These are phyloP conservation scores for Talpa occidentalis DNA, from an alignment of 2,113 vertebrate genomes.

Conservation along the genomic window DNA sequence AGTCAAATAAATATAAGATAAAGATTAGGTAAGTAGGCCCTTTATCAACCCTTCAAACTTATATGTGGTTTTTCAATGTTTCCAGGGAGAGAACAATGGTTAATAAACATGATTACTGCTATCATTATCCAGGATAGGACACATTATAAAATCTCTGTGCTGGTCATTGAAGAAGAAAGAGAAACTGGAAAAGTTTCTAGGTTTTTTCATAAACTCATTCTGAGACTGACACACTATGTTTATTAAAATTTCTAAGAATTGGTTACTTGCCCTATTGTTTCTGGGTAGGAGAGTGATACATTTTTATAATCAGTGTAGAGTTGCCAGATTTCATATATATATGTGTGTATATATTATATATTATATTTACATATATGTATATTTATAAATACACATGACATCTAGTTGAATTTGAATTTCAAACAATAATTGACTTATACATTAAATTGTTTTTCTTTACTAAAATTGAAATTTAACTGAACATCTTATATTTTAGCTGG, in stretches of 20 bases:
- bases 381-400: not conserved
- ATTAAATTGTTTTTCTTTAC: not conserved
- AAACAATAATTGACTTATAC: not conserved
- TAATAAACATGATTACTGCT: not conserved
- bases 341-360: not conserved
- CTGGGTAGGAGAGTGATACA: not conserved
- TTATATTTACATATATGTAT: no score
- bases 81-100: not conserved
- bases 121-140: not conserved
- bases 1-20: not conserved
- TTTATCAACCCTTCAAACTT: not conserved
- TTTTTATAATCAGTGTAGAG: not conserved
- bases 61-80: not conserved
- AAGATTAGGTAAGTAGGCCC: not conserved
- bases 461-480: conserved; percentile 9
- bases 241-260: not conserved
- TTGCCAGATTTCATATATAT: not conserved
- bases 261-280: not conserved
- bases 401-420: conserved; percentile 5
- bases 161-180: not conserved
- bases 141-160: not conserved
- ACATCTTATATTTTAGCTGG: not conserved
- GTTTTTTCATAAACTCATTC: not conserved
- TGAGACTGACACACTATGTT: not conserved
- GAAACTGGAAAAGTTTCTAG: not conserved